A percentile compares a stretch with the other conserved stretches of the same genome.
Conservation (phyloP, 2,113 vertebrate genomes). For the Megaleporinus macrocephalus region DNA sequence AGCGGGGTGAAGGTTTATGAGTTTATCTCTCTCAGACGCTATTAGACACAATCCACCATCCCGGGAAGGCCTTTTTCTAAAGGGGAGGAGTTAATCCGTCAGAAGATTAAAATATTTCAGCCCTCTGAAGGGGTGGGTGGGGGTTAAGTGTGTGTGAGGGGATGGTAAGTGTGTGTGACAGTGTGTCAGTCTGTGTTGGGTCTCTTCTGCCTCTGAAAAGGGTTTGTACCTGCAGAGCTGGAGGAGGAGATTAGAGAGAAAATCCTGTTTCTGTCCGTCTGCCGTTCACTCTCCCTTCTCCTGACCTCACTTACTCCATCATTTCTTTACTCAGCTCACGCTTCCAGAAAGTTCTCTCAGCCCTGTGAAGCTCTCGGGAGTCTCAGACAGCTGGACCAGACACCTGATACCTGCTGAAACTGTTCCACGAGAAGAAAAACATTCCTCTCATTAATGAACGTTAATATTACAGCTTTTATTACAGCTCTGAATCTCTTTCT, state of each 20-base stretch:
- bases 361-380: too few relatives aligned
- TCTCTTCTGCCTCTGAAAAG: background rate
- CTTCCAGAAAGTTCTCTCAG: background rate
- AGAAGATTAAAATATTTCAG: slow-evolving; percentile 4
- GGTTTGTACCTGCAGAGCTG: slow-evolving; percentile 13
- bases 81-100: background rate
- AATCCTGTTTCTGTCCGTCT: background rate
- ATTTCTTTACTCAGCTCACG: background rate
- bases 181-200: slow-evolving; percentile 22
- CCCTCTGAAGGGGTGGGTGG: background rate
- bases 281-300: background rate
- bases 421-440: too few relatives aligned
- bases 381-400: too few relatives aligned
- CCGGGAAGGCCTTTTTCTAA: background rate
- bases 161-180: slow-evolving; percentile 12
- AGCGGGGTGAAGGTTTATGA: background rate
- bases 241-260: slow-evolving; percentile 27
- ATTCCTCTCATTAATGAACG: too few relatives aligned
- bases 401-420: too few relatives aligned
- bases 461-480: too few relatives aligned
- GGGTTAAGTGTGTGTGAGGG: background rate
- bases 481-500: too few relatives aligned
- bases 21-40: background rate
- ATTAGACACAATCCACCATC: background rate
- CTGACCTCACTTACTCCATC: background rate